Conservation (phyloP, 2,113 vertebrate genomes). For the Rousettus leschenaultii region DNA sequence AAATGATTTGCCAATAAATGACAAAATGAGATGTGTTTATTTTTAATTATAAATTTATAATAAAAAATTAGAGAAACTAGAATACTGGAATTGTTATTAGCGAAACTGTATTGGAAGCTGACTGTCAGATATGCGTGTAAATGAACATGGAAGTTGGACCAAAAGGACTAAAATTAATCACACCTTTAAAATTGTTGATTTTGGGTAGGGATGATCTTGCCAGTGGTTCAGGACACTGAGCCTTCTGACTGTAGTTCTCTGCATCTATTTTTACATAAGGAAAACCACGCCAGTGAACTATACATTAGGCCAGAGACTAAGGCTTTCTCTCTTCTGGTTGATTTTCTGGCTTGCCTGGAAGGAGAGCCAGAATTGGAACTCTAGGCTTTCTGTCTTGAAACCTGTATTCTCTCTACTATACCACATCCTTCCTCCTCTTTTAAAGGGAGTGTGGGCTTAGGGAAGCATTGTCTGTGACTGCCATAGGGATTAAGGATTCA, state of each 20-base stretch:
- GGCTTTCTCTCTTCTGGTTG: neutral
- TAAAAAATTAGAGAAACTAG: neutral
- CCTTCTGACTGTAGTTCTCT: neutral
- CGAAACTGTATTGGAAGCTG: neutral
- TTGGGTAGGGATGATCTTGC: neutral
- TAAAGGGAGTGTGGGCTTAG: neutral
- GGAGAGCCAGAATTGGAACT: neutral
- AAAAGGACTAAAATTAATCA: neutral
- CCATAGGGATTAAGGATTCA: neutral
- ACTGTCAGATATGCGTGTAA: neutral
- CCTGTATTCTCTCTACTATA: neutral
- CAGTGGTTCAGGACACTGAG: neutral
- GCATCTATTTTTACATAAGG: neutral
- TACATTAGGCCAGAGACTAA: neutral
- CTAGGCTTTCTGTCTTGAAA: neutral
- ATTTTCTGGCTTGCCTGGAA: neutral
- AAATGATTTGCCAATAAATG: slow-evolving; percentile 9
- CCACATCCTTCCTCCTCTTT: neutral
- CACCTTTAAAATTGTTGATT: neutral
- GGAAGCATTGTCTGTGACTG: neutral
- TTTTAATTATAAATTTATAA: slow-evolving; percentile 12
- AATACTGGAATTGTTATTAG: neutral
- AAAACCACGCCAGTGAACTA: neutral
- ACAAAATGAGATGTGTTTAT: neutral
- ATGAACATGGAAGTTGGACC: neutral